Evolutionary conservation across 2,113 vertebrate species (phyloP).

Genomic region (Pongo pygmaeus): DNA sequence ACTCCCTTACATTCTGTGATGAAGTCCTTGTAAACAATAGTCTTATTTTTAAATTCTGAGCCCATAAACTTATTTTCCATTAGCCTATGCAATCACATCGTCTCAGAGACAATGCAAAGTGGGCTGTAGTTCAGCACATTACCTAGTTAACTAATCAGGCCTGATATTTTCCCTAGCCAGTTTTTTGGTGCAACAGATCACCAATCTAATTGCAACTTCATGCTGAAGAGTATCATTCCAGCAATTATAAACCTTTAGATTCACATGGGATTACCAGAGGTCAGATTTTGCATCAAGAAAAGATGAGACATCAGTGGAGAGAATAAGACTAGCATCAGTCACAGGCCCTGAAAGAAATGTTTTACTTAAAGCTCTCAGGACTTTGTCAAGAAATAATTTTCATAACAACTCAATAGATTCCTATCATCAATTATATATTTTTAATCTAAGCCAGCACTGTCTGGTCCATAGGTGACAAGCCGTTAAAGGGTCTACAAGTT

Average conservation of each 20-base stretch:
- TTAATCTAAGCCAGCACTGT: not conserved
- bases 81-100: not conserved
- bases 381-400: conserved; percentile 13
- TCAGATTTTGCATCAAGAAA: not conserved
- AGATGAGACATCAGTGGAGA: not conserved
- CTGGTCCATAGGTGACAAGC: not conserved
- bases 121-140: not conserved
- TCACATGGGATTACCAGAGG: not conserved
- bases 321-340: not conserved
- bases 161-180: not conserved
- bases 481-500: not conserved
- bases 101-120: not conserved
- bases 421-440: not conserved
- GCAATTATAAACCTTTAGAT: not conserved
- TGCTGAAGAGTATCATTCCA: not conserved
- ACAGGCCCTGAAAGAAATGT: not conserved
- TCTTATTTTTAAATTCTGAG: conserved; percentile 19
- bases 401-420: not conserved
- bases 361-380: conserved; percentile 9
- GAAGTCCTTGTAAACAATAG: not conserved
- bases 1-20: not conserved
- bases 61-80: not conserved
- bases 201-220: not conserved
- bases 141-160: not conserved
- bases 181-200: not conserved